Percentiles rank a stretch among this genome's conserved stretches.
These are phyloP conservation scores for Xerus rutilus DNA, from an alignment of 2,797 vertebrate genomes.

Conservation along the genomic window DNA sequence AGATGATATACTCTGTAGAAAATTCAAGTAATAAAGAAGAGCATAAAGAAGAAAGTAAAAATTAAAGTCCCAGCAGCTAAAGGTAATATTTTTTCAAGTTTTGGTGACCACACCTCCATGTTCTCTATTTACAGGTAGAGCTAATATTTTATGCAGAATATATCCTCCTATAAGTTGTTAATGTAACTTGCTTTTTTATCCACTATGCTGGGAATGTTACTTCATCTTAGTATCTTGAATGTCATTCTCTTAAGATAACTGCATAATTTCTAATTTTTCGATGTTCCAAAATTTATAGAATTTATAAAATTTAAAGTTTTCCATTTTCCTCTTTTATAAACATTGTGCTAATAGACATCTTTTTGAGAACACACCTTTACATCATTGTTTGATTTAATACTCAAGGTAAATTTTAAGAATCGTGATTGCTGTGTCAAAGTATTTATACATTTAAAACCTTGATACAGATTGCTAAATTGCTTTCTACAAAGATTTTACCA, in stretches of 20 bases:
- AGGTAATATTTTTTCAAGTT: slow-evolving; percentile 69
- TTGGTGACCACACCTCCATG: slow-evolving; percentile 58
- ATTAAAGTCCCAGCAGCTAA: slow-evolving; percentile 61
- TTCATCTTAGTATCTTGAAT: slow-evolving; percentile 61
- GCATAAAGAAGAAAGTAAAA: slow-evolving; percentile 75
- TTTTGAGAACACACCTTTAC: slow-evolving; percentile 34
- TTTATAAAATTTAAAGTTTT: slow-evolving; percentile 58
- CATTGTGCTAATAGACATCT: neutral
- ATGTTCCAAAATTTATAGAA: slow-evolving; percentile 44
- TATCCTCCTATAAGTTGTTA: slow-evolving; percentile 25
- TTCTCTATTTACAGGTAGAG: slow-evolving; percentile 45
- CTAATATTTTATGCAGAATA: slow-evolving; percentile 45
- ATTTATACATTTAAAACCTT: slow-evolving; percentile 25
- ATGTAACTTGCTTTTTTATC: slow-evolving; percentile 31
- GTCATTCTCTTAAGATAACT: slow-evolving; percentile 58
- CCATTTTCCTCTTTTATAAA: slow-evolving; percentile 17
- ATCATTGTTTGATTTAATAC: slow-evolving; percentile 4
- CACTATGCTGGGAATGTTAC: slow-evolving; percentile 4
- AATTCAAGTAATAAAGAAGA: slow-evolving; percentile 80
- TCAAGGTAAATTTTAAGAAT: slow-evolving; percentile 55
- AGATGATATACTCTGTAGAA: slow-evolving; percentile 74
- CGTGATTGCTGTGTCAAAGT: neutral
- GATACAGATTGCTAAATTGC: slow-evolving; percentile 34
- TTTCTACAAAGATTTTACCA: slow-evolving; percentile 24
- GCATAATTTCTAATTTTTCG: slow-evolving; percentile 14